Percentiles rank a stretch among this genome's conserved stretches.
Conservation (phyloP, 2,888 invertebrate genomes). For the Lathronympha strigana region DNA sequence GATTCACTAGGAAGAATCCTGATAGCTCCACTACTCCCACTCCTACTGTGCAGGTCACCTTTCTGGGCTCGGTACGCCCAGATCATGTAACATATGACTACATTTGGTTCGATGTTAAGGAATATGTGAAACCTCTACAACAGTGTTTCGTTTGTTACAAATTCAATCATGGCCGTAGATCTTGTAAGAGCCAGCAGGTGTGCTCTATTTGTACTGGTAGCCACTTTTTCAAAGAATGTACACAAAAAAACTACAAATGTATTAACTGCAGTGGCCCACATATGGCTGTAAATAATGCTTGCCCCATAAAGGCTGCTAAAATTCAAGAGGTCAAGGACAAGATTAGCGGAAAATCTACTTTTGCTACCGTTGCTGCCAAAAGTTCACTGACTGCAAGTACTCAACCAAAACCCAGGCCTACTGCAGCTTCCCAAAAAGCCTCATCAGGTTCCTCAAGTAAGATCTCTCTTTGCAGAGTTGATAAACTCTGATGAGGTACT, state of each 20-base stretch:
- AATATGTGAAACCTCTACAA: not conserved
- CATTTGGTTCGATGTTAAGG: not conserved
- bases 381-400: not conserved
- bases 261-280: conserved; percentile 8
- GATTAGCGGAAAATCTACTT: not conserved
- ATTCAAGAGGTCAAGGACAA: not conserved
- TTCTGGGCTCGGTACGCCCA: not conserved
- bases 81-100: not conserved
- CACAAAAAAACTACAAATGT: not conserved
- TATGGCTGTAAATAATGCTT: not conserved
- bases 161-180: not conserved
- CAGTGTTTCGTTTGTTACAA: not conserved
- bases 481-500: conserved; percentile 1
- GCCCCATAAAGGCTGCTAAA: not conserved
- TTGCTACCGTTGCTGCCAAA: not conserved
- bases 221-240: conserved; percentile 4
- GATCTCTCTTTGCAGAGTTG: not conserved
- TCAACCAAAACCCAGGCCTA: not conserved
- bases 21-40: not conserved
- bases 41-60: not conserved
- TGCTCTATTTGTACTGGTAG: not conserved
- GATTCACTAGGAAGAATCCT: not conserved
- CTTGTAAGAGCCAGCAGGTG: not conserved
- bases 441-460: not conserved
- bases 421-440: not conserved